Conservation (phyloP, 1,140 invertebrate species). For the Cyrtorhinus lividipennis region DNA sequence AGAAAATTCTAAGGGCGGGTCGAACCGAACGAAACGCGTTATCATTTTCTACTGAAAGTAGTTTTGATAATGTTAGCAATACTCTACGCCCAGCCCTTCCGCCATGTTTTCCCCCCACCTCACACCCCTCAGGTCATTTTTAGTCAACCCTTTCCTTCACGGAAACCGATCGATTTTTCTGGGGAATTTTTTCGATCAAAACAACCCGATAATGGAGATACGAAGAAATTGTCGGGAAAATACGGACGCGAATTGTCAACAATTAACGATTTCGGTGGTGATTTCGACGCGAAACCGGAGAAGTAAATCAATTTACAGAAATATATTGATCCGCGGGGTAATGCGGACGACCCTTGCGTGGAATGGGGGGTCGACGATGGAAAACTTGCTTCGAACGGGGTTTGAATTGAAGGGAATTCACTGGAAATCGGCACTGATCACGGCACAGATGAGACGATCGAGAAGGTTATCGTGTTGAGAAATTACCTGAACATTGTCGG, state of each 20-base stretch:
- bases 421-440: neutral
- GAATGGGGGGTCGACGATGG: neutral
- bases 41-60: neutral
- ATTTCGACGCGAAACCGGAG: neutral
- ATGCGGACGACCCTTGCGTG: neutral
- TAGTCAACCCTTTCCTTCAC: neutral
- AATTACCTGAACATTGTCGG: conserved; percentile 4
- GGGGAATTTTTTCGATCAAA: neutral
- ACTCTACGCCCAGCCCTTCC: neutral
- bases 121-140: neutral
- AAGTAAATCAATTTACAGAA: neutral
- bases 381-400: neutral
- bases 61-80: neutral
- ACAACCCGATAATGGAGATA: no score
- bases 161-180: neutral
- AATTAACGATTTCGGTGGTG: neutral
- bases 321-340: neutral
- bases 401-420: neutral
- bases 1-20: neutral
- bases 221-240: no score
- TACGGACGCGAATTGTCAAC: no score
- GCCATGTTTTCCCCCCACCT: neutral
- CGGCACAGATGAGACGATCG: no score
- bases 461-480: neutral
- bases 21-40: no score